Base-by-base conservation (phyloP, 2,888 invertebrate genomes). In the Nematopogon swammerdamellus region DNA sequence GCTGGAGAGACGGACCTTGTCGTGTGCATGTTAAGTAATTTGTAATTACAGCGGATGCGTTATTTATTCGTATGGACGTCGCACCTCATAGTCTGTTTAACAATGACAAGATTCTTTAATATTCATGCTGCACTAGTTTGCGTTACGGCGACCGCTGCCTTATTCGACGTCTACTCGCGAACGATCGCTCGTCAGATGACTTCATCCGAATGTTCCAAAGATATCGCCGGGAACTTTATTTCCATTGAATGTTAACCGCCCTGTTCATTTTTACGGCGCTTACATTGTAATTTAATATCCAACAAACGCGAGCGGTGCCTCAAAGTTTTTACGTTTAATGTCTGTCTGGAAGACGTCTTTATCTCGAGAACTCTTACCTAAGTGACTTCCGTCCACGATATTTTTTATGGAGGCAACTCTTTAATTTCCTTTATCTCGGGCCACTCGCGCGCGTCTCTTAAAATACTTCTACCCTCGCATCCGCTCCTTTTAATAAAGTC, bases 401-500 rank as follows among this genome's bases (percentile, higher is more conserved):
- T 69, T 73, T 68, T 71, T 65, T 63, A 61, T 68, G 60, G 58
- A 55, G 54, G 47, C 72, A 65, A 75, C 75, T 72, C 76, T 76
- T 75, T 76, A 75, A 77, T 77, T 74, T 79, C 77, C 77, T 79
- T 75, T 73, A 77, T 77, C 68, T 63, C 69, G 67, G 71, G 72
- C 72, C 71, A 68, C 74, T 71, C 70, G 66, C 68, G 72, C 63
- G 72, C 69, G 63, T 70, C 74, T 73, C 77, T 77, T 73, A 79
- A 79, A 79, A 79, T 79, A 77, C 79, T 14, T 36, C 36, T 75
- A 72, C 72, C 77, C 76, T 69, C 62, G 65, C 79, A 77, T 79
- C 79, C 79, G 79, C 69, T 77, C 73, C 79, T 77, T 77, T 74
- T 76, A 77, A 76, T 77, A 76, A 71, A 68, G 63, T 70, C 67